Conservation (phyloP, 2,888 invertebrate genomes). For the Selenia dentaria region DNA sequence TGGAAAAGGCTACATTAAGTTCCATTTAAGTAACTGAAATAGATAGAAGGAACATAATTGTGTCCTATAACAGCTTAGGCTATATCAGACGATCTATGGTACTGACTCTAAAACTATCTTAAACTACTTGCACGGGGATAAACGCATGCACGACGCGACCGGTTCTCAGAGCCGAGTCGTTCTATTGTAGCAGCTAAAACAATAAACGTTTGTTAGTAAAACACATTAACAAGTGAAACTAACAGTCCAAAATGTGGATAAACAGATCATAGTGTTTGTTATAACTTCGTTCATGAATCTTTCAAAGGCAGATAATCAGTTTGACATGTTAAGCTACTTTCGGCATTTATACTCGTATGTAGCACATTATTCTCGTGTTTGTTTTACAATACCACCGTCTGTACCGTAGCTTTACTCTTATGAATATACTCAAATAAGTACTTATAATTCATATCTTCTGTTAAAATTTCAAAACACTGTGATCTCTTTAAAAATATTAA, state of each 20-base stretch:
- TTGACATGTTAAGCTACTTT: too few species aligned
- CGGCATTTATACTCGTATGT: too few species aligned
- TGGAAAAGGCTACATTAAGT: too few species aligned
- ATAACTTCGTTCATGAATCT: too few species aligned
- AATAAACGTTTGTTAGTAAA: slow-evolving; percentile 61
- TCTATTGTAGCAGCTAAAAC: slow-evolving; percentile 93
- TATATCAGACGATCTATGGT: slow-evolving; percentile 48
- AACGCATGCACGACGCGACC: slow-evolving; percentile 71
- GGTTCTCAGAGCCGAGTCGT: slow-evolving; percentile 89
- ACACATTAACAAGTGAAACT: slow-evolving; percentile 9
- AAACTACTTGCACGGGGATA: slow-evolving; percentile 49
- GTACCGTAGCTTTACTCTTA: too few species aligned
- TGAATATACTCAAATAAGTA: too few species aligned
- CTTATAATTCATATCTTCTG: too few species aligned
- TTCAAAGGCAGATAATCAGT: too few species aligned
- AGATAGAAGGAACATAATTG: slow-evolving; percentile 38
- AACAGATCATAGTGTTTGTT: background rate
- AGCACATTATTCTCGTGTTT: too few species aligned
- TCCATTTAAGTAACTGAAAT: background rate
- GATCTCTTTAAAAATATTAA: background rate
- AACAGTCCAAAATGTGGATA: background rate
- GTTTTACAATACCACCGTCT: too few species aligned
- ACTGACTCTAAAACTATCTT: slow-evolving; percentile 53
- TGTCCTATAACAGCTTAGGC: slow-evolving; percentile 39
- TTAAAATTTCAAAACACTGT: background rate